A percentile compares a stretch with the other conserved stretches of the same genome.
phyloP scores from a whole-genome alignment of 2,888 invertebrate species.

The Andrena chrysosceles region DNA sequence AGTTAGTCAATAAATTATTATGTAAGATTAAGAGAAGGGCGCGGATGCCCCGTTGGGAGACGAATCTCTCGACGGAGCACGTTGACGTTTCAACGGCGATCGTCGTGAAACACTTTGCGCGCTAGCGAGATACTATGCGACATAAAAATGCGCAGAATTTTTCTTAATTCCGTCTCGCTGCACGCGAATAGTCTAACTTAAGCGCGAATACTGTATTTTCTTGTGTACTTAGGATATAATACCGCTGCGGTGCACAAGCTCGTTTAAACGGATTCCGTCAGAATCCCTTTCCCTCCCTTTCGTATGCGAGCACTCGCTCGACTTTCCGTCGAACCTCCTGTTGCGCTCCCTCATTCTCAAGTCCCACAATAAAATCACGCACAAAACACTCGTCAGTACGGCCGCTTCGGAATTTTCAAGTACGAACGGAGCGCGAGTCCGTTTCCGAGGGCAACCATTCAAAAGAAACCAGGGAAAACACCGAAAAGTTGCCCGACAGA shows the following conservation, averaged over 20 bases:
- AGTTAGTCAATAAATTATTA: slow-evolving; percentile 83
- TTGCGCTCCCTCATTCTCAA: not conserved
- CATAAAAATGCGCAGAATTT: slow-evolving; percentile 27
- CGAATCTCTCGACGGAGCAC: slow-evolving; percentile 3
- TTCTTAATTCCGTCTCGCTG: slow-evolving; percentile 21
- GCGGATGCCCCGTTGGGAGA: slow-evolving; percentile 31
- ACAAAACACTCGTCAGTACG: not conserved
- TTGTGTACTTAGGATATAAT: slow-evolving; percentile 66
- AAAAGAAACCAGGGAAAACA: not conserved
- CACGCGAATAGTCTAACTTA: slow-evolving; percentile 57
- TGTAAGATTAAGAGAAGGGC: slow-evolving; percentile 71
- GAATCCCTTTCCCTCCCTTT: slow-evolving; percentile 40
- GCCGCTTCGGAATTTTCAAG: slow-evolving; percentile 2
- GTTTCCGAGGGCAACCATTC: not conserved
- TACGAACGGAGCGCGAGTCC: too few relatives aligned
- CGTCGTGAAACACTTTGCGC: slow-evolving; percentile 32
- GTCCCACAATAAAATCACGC: not conserved
- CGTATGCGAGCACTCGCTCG: not conserved
- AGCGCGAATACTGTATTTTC: slow-evolving; percentile 67
- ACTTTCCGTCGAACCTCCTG: not conserved
- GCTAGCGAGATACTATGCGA: slow-evolving; percentile 35
- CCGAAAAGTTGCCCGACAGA: not conserved
- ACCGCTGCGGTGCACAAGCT: slow-evolving; percentile 63
- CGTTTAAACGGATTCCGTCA: slow-evolving; percentile 54
- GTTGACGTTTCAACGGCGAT: slow-evolving; percentile 37